Base-by-base conservation (phyloP, 2,888 invertebrate genomes). In the Liopterus haemorrhoidalis region DNA sequence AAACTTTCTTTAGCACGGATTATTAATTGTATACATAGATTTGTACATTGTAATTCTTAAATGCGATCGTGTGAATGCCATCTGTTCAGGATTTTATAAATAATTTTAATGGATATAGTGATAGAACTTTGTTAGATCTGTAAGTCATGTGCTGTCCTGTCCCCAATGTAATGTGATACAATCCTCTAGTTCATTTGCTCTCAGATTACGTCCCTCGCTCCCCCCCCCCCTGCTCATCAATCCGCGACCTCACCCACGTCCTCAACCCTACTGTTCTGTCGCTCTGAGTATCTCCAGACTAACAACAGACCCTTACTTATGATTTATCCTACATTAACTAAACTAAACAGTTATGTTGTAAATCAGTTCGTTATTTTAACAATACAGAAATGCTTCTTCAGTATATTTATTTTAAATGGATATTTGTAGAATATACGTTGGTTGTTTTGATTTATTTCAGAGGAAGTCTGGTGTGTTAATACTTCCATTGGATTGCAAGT, bases 41-140 rank as follows among this genome's bases (percentile, higher is more conserved):
- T 45, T 45, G 45, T 45, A 45, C 45, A 45, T 45, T 45, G 45
- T 39, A 39, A 44, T 39, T n/a, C n/a, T n/a, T n/a, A n/a, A 43
- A 33, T 43, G 45, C 33, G 45, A 45, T 16, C 38, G 44, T 44
- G 44, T 45, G 38, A 45, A 38, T 45, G 45, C 39, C 45, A 45
- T 39, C 32, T 19, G 39, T 45, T 45, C 33, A 38, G 39, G 39
- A 45, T 45, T 45, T 45, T 45, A 45, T 45, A 45, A 45, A 45
- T 45, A 45, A 39, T 39, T 44, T 37, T 44, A 28, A 45, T 45
- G 45, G 39, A 33, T n/a, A n/a, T 45, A 45, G 39, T 45, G 45
- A 39, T 45, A 39, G 32, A 38, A 45, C 32, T 45, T 38, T 45
- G 45, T 45, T 42, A 38, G 45, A 45, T 38, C 39, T 45, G 45